Evolutionary conservation across 2,888 invertebrate genomes (phyloP), one percentile per base, ranked within the genome.

Genomic region (Epistrophella euchroma): DNA sequence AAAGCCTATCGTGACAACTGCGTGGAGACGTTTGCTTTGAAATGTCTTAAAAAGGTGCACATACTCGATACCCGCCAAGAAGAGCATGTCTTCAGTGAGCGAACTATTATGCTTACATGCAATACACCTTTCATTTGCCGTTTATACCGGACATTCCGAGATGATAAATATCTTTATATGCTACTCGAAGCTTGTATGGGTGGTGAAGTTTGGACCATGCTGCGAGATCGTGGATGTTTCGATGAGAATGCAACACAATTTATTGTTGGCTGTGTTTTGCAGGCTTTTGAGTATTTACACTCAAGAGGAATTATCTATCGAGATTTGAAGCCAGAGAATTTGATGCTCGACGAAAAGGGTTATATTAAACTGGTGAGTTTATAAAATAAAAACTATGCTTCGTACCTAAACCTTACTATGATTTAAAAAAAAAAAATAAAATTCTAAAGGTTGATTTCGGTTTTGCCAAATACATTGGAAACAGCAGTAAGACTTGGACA

Each of bases 271-370:
- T 98, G 98, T 91, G 98, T 98, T 0, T 93, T 98, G 28, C 97
- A 98, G 92, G 98, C 98, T 0, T 95, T 98, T 89, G 96, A 97
- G 89, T 98, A 98, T 92, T 94, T 99, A 7, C 98, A 99, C 91
- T 94, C 95, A 9, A 94, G 96, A 87, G 96, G 96, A 79, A 96
- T 98, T 88, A 96, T 98, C 83, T 97, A 96, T 90, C 94, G 98
- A 76, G 98, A 98, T 92, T 94, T 99, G 47, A 98, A 99, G 91
- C 98, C 98, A 0, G 98, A 98, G 93, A 98, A 98, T 92, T 93
- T 99, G 68, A 95, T 98, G 94, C 93, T 98, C 15, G 97, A 98
- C 88, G 93, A 94, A 77, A 93, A 95, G 56, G 98, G 98, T 84
- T 98, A 98, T 90, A 94, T 98, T 15, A 98, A 98, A 94, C 93